Evolutionary conservation across 2,888 invertebrate genomes (phyloP).

Genomic region (Mimachlamys varia): DNA sequence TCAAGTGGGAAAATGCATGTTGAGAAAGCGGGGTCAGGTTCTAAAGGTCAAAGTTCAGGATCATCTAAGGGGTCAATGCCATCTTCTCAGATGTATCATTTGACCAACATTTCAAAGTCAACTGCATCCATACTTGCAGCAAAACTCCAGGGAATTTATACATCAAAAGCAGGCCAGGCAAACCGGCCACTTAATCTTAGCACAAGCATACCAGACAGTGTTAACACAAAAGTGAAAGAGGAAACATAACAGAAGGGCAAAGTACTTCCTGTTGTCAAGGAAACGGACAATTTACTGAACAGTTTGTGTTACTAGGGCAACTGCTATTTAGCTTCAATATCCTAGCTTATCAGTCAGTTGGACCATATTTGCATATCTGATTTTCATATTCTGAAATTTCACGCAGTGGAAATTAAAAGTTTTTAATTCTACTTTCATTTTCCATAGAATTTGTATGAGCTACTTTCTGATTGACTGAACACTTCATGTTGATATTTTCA

Average conservation of each 20-base stretch:
- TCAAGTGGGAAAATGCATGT: slow-evolving; percentile 12
- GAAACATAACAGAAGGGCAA: not conserved
- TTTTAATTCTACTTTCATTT: not conserved
- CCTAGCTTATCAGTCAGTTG: not conserved
- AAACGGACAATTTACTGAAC: not conserved
- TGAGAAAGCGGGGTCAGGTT: not conserved
- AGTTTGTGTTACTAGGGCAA: not conserved
- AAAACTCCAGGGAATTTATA: slow-evolving; percentile 9
- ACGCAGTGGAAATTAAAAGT: not conserved
- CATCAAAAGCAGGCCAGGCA: not conserved
- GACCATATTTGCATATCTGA: not conserved
- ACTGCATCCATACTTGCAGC: not conserved
- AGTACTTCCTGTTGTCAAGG: not conserved
- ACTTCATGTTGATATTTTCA: not conserved
- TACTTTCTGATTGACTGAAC: not conserved
- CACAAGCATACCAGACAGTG: not conserved
- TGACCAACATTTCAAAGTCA: not conserved
- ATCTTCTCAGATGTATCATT: not conserved
- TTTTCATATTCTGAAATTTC: not conserved
- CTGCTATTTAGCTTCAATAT: not conserved
- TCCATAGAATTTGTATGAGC: not conserved
- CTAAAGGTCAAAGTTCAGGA: slow-evolving; percentile 22
- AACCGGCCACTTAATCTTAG: not conserved
- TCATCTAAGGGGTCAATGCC: slow-evolving; percentile 27
- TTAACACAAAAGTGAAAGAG: not conserved